phyloP scores from a whole-genome alignment of 2,113 vertebrate species.

The Sander vitreus region DNA sequence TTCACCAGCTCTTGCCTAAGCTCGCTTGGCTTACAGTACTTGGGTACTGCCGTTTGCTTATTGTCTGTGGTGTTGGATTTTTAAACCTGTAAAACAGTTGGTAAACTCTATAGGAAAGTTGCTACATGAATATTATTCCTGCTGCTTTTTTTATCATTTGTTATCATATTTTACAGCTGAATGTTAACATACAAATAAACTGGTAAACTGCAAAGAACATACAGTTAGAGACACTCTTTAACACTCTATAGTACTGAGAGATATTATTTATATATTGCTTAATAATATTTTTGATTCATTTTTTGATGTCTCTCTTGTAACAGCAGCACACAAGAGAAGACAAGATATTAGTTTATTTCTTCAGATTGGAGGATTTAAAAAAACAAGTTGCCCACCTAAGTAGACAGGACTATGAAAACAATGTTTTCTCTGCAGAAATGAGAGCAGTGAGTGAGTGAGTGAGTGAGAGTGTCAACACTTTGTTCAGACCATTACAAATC shows the following conservation, averaged over 20 bases:
- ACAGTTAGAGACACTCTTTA: not conserved
- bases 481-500: conserved; percentile 64
- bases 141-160: not conserved
- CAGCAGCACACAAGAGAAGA: conserved; percentile 5
- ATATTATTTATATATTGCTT: not conserved
- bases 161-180: conserved; percentile 22
- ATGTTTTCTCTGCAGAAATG: conserved; percentile 10
- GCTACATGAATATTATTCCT: not conserved
- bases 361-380: not conserved
- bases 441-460: conserved; percentile 11
- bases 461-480: conserved; percentile 57
- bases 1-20: not conserved
- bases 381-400: not conserved
- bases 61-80: conserved; percentile 7
- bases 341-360: conserved; percentile 1
- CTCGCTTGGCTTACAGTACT: not conserved
- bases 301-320: not conserved
- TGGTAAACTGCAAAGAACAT: not conserved
- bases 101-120: not conserved
- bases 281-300: not conserved
- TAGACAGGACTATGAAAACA: not conserved
- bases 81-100: not conserved
- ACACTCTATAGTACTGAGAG: not conserved
- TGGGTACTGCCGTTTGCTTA: not conserved
- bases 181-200: not conserved